Evolutionary conservation across 1,140 invertebrate genomes (phyloP).

Genomic region (Coenobita brevimanus): DNA sequence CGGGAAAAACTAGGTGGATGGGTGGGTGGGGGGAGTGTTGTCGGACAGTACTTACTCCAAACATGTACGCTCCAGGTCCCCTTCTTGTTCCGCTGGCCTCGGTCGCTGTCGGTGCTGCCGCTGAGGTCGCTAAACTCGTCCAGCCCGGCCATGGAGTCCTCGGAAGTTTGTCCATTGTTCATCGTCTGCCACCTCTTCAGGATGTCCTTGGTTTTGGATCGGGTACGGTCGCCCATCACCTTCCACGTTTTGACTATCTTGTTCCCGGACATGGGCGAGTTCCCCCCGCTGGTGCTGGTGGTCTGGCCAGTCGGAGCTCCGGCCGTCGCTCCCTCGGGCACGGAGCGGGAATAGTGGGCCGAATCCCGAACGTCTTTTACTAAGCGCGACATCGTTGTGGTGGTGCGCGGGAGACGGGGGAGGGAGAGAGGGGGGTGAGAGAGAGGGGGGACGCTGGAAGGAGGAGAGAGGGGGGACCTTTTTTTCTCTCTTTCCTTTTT

Average conservation of each 20-base stretch:
- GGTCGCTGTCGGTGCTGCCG: slow-evolving; percentile 48
- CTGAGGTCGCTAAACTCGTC: slow-evolving; percentile 64
- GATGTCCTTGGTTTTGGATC: slow-evolving; percentile 64
- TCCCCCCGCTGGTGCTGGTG: slow-evolving; percentile 23
- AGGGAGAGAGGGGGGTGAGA: not conserved
- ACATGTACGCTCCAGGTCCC: slow-evolving; percentile 68
- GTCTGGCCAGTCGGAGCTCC: slow-evolving; percentile 4
- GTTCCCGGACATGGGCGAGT: slow-evolving; percentile 66
- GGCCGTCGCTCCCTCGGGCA: slow-evolving; percentile 39
- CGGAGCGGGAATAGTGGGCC: slow-evolving; percentile 37
- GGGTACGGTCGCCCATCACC: slow-evolving; percentile 65
- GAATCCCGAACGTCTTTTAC: slow-evolving; percentile 38
- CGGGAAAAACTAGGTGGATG: too few relatives aligned
- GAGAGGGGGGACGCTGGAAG: not conserved
- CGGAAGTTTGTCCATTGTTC: slow-evolving; percentile 64
- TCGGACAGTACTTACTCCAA: slow-evolving; percentile 62
- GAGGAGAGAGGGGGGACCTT: not conserved
- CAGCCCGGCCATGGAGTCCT: slow-evolving; percentile 47
- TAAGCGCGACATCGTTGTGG: slow-evolving; percentile 42
- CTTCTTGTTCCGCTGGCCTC: slow-evolving; percentile 55
- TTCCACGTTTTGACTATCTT: slow-evolving; percentile 66
- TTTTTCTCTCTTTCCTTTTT: not conserved
- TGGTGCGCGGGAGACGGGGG: not conserved
- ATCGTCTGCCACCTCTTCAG: slow-evolving; percentile 69
- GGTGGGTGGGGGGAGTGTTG: not conserved